A percentile compares a stretch with the other conserved stretches of the same genome.
These are phyloP conservation scores for Formicarius rufipectus DNA, from an alignment of 2,113 vertebrate genomes.

Conservation along the genomic window DNA sequence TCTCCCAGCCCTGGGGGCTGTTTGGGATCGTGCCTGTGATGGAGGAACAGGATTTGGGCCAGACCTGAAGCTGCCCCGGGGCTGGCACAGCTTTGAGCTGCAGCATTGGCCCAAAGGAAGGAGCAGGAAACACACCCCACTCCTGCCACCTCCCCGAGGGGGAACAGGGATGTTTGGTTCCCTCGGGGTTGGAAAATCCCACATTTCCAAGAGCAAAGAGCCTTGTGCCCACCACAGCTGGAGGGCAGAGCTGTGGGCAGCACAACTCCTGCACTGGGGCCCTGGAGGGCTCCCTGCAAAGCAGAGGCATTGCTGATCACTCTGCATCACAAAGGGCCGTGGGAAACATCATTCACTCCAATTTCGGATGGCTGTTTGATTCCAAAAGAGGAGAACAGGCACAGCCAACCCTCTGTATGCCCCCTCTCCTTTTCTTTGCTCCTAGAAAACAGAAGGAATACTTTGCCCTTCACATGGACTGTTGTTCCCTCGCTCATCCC, in stretches of 20 bases:
- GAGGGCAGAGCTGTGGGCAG: accelerated
- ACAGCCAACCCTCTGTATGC: background rate
- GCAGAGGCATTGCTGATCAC: too few relatives aligned
- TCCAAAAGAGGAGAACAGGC: background rate
- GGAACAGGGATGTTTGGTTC: background rate
- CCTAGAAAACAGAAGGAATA: background rate
- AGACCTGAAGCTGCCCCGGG: background rate
- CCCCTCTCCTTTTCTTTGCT: background rate
- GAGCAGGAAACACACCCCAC: background rate
- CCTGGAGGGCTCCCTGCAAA: background rate
- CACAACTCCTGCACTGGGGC: background rate
- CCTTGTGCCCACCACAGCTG: background rate
- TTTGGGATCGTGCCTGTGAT: accelerated
- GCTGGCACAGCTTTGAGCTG: background rate
- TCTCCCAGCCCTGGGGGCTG: background rate
- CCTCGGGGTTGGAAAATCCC: background rate
- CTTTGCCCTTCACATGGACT: accelerated
- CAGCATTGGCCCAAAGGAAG: too few relatives aligned
- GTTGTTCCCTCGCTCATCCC: accelerated
- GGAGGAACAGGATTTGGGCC: background rate
- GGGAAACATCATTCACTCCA: too few relatives aligned
- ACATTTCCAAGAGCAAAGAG: background rate
- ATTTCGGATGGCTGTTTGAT: background rate
- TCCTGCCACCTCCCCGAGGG: background rate
- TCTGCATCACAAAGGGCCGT: too few relatives aligned